Evolutionary conservation across 2,113 vertebrate genomes (phyloP).

Genomic region (Catharus minimus): DNA sequence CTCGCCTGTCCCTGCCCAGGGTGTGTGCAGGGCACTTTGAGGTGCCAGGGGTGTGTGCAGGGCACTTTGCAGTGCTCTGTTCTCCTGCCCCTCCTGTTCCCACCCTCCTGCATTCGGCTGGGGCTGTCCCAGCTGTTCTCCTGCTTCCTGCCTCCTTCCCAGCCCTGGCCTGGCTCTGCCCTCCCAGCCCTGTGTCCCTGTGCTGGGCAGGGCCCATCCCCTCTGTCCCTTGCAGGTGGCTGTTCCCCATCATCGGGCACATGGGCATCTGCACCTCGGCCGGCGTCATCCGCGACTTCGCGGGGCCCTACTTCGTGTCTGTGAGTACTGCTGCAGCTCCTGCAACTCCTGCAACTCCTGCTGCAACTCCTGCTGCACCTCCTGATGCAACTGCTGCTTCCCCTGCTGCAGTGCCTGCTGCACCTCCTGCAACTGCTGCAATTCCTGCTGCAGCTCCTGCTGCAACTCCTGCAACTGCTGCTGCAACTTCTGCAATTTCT

Average conservation of each 20-base stretch:
- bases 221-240: constrained; percentile 78
- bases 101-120: background rate
- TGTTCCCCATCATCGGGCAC: constrained; percentile 95
- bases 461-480: too few species aligned
- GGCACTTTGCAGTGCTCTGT: fast-evolving
- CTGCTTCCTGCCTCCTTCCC: background rate
- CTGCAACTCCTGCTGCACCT: too few species aligned
- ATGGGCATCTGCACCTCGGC: constrained; percentile 96
- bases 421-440: too few species aligned
- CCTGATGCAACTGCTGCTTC: too few species aligned
- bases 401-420: too few species aligned
- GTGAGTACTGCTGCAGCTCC: constrained; percentile 73
- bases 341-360: too few species aligned
- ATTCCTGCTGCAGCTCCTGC: too few species aligned
- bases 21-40: fast-evolving
- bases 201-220: background rate
- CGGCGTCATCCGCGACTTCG: constrained; percentile 93
- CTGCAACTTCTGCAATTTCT: too few species aligned
- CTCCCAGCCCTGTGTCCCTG: fast-evolving
- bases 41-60: background rate
- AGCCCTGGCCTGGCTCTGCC: background rate
- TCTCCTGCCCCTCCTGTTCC: too few species aligned
- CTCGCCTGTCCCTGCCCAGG: background rate
- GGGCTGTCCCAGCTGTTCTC: background rate
- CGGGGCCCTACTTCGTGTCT: constrained; percentile 95